Evolutionary conservation across 2,113 vertebrate genomes (phyloP).

Genomic region (cattle (Bos taurus)): ARS-UCD2.0 NC_037333.1:67333001-67333500

Average conservation of each 20-base stretch:
- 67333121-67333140: neutral
- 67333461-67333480: neutral
- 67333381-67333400: neutral
- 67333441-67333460: neutral
- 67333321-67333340: neutral
- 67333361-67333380: neutral
- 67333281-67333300: slow-evolving; percentile 13
- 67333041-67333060: neutral
- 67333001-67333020: neutral
- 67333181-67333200: neutral
- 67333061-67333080: neutral
- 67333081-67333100: neutral
- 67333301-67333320: neutral
- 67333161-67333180: neutral
- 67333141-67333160: neutral
- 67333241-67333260: neutral
- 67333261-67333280: neutral
- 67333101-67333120: neutral
- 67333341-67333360: neutral
- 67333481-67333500: neutral
- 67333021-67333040: neutral
- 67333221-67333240: neutral
- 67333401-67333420: neutral
- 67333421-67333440: neutral
- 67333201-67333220: neutral